These are phyloP conservation scores for Coregonus clupeaformis DNA, from an alignment of 2,113 vertebrate species.

Conservation along the genomic window DNA sequence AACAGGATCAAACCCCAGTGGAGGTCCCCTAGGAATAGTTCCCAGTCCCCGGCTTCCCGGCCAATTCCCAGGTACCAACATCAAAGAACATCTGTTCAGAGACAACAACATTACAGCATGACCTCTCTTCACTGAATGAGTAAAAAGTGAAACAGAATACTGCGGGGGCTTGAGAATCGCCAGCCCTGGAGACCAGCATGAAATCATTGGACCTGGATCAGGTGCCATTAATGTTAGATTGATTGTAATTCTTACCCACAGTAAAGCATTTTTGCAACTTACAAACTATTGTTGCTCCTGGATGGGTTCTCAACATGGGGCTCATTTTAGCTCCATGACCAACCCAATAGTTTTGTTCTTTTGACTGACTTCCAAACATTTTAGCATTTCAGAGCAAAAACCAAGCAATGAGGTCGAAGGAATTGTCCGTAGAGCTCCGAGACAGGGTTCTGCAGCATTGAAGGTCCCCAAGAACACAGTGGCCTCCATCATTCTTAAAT, in stretches of 20 bases:
- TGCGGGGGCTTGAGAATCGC: constrained; percentile 46
- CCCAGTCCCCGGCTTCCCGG: not conserved
- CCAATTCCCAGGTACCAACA: constrained; percentile 42
- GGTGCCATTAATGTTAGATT: constrained; percentile 29
- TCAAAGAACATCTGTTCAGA: constrained; percentile 56
- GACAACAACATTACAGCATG: constrained; percentile 48
- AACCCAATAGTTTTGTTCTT: too few relatives aligned
- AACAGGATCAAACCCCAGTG: constrained; percentile 19
- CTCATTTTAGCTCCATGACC: too few relatives aligned
- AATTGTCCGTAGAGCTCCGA: too few relatives aligned
- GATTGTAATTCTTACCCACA: constrained; percentile 1
- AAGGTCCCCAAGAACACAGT: too few relatives aligned
- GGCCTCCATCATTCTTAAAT: too few relatives aligned
- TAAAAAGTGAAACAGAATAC: constrained; percentile 63
- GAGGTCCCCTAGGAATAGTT: constrained; percentile 27
- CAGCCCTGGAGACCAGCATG: not conserved
- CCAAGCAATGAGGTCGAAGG: too few relatives aligned
- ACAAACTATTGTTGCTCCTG: too few relatives aligned
- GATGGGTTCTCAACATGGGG: too few relatives aligned
- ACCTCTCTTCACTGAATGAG: constrained; percentile 55
- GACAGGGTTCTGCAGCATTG: too few relatives aligned
- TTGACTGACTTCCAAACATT: too few relatives aligned
- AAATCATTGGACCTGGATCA: constrained; percentile 9
- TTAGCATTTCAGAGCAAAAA: too few relatives aligned
- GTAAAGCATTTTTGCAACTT: too few relatives aligned